Percentiles rank a stretch among this genome's conserved stretches.
Evolutionary conservation across 2,113 vertebrate genomes (phyloP).

Genomic region (Gopherus flavomarginatus): DNA sequence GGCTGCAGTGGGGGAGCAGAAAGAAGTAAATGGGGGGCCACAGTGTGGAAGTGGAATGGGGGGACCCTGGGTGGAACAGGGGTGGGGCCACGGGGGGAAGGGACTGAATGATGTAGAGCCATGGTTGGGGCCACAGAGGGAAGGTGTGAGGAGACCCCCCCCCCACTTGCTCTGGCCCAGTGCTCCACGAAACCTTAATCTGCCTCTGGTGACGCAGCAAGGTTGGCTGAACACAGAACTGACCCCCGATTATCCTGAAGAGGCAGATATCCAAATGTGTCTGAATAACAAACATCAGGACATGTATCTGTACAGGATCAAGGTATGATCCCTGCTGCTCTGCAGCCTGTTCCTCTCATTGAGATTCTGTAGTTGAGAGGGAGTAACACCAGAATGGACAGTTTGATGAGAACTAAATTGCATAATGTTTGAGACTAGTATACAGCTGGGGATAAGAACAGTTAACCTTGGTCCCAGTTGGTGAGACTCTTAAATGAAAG

Average conservation of each 20-base stretch:
- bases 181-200: too few relatives aligned
- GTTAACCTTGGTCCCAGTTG: not conserved
- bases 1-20: too few relatives aligned
- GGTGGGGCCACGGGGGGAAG: too few relatives aligned
- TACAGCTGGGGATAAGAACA: not conserved
- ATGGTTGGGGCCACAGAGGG: too few relatives aligned
- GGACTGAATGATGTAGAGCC: too few relatives aligned
- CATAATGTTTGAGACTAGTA: not conserved
- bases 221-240: not conserved
- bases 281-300: not conserved
- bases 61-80: too few relatives aligned
- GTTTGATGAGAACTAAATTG: not conserved
- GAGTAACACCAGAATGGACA: not conserved
- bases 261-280: not conserved
- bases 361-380: not conserved
- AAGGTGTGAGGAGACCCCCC: too few relatives aligned
- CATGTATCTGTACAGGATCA: not conserved
- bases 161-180: too few relatives aligned
- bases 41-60: too few relatives aligned
- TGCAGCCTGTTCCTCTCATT: not conserved
- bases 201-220: not conserved
- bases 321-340: not conserved
- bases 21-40: too few relatives aligned
- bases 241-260: not conserved
- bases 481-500: not conserved